Evolutionary conservation across 1,140 invertebrate species (phyloP).

Genomic region (Drosophila burlai): DNA sequence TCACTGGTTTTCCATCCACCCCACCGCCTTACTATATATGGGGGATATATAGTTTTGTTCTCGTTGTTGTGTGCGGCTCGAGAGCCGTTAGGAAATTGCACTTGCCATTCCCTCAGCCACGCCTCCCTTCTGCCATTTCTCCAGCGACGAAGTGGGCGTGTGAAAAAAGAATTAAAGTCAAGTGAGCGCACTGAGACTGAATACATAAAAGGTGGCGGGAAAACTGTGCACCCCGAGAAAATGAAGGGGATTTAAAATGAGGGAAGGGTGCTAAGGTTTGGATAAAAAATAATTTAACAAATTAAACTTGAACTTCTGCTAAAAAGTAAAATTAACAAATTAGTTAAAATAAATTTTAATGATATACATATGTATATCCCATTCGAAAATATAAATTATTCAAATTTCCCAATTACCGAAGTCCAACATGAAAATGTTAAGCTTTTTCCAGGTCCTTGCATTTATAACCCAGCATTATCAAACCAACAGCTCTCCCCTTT

Average conservation of each 20-base stretch:
- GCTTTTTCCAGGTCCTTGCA: background rate
- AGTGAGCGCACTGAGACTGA: conserved; percentile 83
- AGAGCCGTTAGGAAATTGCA: conserved; percentile 82
- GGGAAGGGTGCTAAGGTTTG: background rate
- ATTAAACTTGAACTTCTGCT: too few relatives aligned
- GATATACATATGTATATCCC: too few relatives aligned
- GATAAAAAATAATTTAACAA: background rate
- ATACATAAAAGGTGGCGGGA: conserved; percentile 69
- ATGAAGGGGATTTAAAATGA: background rate
- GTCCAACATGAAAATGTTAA: background rate
- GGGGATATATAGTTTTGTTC: conserved; percentile 48
- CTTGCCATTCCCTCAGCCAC: conserved; percentile 40
- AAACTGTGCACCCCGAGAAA: conserved; percentile 1
- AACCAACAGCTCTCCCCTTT: background rate
- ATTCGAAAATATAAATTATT: too few relatives aligned
- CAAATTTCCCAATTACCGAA: too few relatives aligned
- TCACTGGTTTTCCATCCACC: conserved; percentile 27
- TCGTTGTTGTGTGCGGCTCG: conserved; percentile 58
- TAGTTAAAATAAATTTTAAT: too few relatives aligned
- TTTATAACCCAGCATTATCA: background rate
- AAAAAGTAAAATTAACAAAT: too few relatives aligned
- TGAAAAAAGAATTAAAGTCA: conserved; percentile 84
- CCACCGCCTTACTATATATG: background rate
- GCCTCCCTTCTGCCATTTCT: background rate
- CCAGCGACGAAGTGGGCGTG: conserved; percentile 67